Base-by-base conservation (phyloP, 2,113 vertebrate species). In the Mungos mungo region DNA sequence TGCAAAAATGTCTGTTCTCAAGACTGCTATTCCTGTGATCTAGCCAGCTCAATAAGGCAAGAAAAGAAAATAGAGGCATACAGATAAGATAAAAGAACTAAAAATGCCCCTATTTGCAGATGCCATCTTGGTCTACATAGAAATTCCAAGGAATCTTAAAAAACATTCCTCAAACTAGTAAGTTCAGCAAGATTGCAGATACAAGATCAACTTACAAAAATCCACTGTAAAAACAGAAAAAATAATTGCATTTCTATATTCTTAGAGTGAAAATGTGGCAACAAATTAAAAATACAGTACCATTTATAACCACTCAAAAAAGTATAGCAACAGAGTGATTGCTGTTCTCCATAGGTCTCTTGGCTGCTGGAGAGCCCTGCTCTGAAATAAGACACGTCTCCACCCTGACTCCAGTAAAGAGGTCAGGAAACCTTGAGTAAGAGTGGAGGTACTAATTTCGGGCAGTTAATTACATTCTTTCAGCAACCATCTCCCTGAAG, bases 401-500 rank as follows among this genome's bases (percentile, higher is more conserved):
- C n/a, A 95, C 88, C 89, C n/a, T 89, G 96, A 97, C 91, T 92
- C 54, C 57, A 94, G 93, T 66, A 98, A 98, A 97, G 96, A 96
- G 96, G 97, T 98, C 98, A 98, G 95, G 80, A 93, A 97, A 97
- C 60, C 95, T 88, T 96, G 96, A 95, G 90, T 97, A 88, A 97
- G 90, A 95, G 96, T 93, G 87, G 71, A 98, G 77, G 94, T 97
- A 97, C 97, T 98, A 96, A 98, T 98, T 97, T 97, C 23, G 33
- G 97, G 96, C 94, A 98, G 94, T 97, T 98, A 98, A 98, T 98
- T 97, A 97, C 96, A 98, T 98, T 96, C 96, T 97, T 96, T 92
- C 66, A 95, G 96, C 76, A 97, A 95, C 90, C 71, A 66, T 96
- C 87, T 98, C 97, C 98, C 97, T 95, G 90, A 97, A 97, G 97